A percentile compares a stretch with the other conserved stretches of the same genome.
Evolutionary conservation across 2,113 vertebrate species (phyloP).

Genomic region (Pterocles burchelli): DNA sequence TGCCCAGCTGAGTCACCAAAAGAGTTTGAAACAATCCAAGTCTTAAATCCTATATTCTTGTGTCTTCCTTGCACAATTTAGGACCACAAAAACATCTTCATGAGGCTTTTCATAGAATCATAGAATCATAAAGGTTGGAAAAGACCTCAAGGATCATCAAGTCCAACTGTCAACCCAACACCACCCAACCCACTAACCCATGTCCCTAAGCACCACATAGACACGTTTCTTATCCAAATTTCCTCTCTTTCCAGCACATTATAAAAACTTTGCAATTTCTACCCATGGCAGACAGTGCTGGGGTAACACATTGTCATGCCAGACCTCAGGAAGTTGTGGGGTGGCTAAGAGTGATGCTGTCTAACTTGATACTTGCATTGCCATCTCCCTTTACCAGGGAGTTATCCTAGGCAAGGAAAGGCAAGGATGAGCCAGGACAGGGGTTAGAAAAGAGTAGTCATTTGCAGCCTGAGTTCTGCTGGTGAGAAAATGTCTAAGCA

Average conservation of each 20-base stretch:
- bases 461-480: neutral
- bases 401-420: neutral
- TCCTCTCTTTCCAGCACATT: neutral
- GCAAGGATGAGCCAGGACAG: neutral
- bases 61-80: neutral
- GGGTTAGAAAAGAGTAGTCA: neutral
- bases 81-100: neutral
- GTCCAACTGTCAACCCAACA: no score
- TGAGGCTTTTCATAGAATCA: neutral
- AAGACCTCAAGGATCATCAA: no score
- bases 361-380: neutral
- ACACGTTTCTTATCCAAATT: neutral
- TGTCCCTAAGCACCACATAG: no score
- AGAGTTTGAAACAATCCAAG: neutral
- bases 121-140: no score
- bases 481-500: neutral
- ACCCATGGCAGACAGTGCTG: no score
- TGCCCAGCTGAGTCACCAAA: neutral
- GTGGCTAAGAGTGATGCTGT: neutral
- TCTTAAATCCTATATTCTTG: neutral
- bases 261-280: neutral
- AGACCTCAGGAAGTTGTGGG: neutral
- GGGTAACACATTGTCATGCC: neutral
- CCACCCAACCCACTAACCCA: no score
- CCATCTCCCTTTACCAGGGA: neutral